Evolutionary conservation across 2,888 invertebrate genomes (phyloP).

Genomic region (Kryphioiulus occultus): DNA sequence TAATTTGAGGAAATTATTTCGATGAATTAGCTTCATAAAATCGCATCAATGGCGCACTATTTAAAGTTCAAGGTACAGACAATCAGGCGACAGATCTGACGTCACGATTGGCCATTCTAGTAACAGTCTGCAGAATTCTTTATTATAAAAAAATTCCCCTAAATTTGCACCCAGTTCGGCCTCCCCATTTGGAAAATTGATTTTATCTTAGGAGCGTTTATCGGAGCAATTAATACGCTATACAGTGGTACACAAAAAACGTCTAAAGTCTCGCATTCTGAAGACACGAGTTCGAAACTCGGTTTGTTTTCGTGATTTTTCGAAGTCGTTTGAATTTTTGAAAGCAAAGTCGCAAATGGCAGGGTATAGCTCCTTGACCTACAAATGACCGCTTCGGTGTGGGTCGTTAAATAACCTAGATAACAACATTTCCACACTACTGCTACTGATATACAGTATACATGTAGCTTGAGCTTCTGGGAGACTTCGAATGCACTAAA

Average conservation of each 20-base stretch:
- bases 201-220: not conserved
- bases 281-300: not conserved
- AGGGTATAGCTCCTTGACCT: no score
- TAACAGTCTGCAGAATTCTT: not conserved
- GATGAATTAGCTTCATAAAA: not conserved
- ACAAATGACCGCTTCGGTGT: no score
- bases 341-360: no score
- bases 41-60: not conserved
- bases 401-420: not conserved
- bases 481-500: not conserved
- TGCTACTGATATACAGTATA: no score
- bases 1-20: not conserved
- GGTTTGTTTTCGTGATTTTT: no score
- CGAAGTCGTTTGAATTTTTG: no score
- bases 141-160: no score
- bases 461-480: no score
- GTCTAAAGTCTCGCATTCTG: not conserved
- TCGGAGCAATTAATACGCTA: not conserved
- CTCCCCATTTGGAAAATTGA: not conserved
- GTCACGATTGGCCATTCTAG: not conserved
- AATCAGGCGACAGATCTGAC: not conserved
- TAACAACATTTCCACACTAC: not conserved
- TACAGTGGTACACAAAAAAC: not conserved
- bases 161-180: not conserved
- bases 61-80: constrained; percentile 21